phyloP scores from a whole-genome alignment of 2,113 vertebrate species.

The Anolis sagrei region DNA sequence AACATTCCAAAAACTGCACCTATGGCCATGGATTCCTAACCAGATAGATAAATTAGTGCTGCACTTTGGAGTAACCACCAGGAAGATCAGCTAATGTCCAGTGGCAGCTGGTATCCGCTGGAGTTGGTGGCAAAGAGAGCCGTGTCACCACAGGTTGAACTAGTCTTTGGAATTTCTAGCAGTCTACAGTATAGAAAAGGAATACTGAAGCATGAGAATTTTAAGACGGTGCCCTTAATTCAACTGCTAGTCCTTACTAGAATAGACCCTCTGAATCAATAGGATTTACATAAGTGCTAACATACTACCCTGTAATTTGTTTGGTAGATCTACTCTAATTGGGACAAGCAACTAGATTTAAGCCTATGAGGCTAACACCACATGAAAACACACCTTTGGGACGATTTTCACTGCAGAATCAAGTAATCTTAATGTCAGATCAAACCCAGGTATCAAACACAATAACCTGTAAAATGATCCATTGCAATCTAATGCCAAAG shows the following conservation, averaged over 20 bases:
- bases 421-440: background rate
- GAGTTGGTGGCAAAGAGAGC: background rate
- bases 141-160: too few species aligned
- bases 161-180: background rate
- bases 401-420: background rate
- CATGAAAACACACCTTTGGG: background rate
- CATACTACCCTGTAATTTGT: too few species aligned
- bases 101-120: background rate
- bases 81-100: background rate
- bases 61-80: background rate
- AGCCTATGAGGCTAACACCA: background rate
- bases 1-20: constrained; percentile 1
- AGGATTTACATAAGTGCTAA: too few species aligned
- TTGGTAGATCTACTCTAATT: too few species aligned
- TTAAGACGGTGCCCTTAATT: too few species aligned
- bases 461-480: background rate
- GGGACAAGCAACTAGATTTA: too few species aligned
- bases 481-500: background rate
- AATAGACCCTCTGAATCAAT: too few species aligned
- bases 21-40: background rate
- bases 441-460: background rate
- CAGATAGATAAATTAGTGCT: background rate
- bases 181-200: background rate
- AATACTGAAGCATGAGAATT: background rate
- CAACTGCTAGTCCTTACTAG: too few species aligned